Evolutionary conservation across 2,797 vertebrate species (phyloP), one percentile per base, ranked within the genome.

Genomic region (Ctenosaura bakeri): DNA sequence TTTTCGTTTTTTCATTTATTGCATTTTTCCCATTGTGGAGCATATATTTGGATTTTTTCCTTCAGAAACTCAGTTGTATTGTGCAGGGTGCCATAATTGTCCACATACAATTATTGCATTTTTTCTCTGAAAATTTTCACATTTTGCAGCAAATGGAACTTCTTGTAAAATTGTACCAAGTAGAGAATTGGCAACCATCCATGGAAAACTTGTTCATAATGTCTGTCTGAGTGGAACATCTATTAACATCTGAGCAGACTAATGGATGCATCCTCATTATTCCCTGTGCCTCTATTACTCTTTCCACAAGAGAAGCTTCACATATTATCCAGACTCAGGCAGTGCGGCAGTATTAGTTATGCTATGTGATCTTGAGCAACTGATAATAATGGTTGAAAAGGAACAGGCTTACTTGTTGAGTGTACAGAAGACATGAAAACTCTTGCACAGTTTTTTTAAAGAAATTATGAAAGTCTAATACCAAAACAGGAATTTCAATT

Each of bases 201-300:
- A 50, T 35, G 14, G 29, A 3, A 14, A 0, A 0, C 79, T 90
- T 92, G 32, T 89, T 92, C 76, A 89, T 56, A 50, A 80, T 66
- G 29, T 71, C 22, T 83, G 29, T 76, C 42, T 90, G 88, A 94
- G 59, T 6, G 88, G 80, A 83, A 10, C 0, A 87, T 74, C 87
- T 16, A 62, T 52, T 85, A 91, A 88, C 69, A 69, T 87, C 2
- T 87, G 12, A 59, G 52, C 50, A 32, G n/a, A 89, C 42, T 84
- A 91, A 83, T 69, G 32, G 3, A 26, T 86, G 52, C 32, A 59
- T 84, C 7, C 8, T 93, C 82, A 83, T 12, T 71, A 59, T 92
- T 94, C 87, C 18, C n/a, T 32, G 6, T 56, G 80, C 74, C 13
- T 88, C 12, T 56, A 81, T 73, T 64, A 90, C 18, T 62, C 38